phyloP scores from a whole-genome alignment of 2,888 invertebrate species.

The Vesta saturnalis region DNA sequence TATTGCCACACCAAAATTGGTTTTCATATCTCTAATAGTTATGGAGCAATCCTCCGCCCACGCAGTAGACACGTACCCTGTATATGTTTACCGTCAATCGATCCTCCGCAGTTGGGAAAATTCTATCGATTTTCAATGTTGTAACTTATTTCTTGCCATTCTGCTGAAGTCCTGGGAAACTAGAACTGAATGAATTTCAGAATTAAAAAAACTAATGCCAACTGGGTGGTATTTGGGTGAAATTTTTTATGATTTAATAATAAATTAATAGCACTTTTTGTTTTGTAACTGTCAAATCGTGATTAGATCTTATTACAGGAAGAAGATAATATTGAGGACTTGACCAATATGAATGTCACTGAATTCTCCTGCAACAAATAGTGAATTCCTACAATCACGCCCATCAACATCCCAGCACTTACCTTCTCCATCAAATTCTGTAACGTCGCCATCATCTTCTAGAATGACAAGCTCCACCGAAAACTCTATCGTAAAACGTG shows the following conservation, averaged over 20 bases:
- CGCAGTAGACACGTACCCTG: too few relatives aligned
- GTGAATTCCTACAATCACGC: background rate
- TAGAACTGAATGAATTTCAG: background rate
- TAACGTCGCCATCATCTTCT: background rate
- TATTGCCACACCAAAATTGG: too few relatives aligned
- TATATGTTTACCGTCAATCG: too few relatives aligned
- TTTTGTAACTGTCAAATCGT: background rate
- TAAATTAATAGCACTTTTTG: background rate
- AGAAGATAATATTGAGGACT: conserved; percentile 2
- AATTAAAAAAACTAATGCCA: background rate
- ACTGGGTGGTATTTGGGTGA: background rate
- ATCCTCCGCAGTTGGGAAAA: background rate
- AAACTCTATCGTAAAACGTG: too few relatives aligned
- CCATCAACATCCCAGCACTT: background rate
- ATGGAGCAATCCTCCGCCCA: too few relatives aligned
- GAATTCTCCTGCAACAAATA: background rate
- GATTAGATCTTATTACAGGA: background rate
- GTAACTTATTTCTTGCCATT: conserved; percentile 10
- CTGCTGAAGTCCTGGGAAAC: conserved; percentile 5
- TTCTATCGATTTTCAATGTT: conserved; percentile 9
- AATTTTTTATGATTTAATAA: background rate
- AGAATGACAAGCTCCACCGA: background rate
- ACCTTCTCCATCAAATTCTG: background rate
- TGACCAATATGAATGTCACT: background rate
- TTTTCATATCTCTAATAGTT: too few relatives aligned